These are phyloP conservation scores for Oncorhynchus masou DNA, from an alignment of 2,113 vertebrate species.

Conservation along the genomic window DNA sequence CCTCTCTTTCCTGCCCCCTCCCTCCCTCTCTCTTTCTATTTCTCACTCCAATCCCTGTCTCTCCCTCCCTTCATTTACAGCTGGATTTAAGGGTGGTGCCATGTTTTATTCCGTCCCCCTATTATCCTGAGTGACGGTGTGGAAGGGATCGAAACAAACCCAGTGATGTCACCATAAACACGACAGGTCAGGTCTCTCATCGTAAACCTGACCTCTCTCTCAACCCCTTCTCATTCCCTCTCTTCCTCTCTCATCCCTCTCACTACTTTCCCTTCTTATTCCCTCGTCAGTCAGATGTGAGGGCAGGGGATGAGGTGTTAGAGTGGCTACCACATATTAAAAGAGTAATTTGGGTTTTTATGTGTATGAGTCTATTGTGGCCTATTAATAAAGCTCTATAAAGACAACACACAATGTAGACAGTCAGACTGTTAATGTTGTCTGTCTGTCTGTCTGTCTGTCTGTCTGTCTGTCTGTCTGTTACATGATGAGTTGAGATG, in stretches of 20 bases:
- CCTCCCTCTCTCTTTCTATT: neutral
- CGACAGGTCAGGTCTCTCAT: constrained; percentile 48
- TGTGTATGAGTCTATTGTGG: neutral
- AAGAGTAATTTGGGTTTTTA: neutral
- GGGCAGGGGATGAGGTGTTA: constrained; percentile 27
- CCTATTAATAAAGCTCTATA: neutral
- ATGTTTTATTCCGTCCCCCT: constrained; percentile 60
- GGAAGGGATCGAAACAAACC: constrained; percentile 63
- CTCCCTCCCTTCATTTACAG: constrained; percentile 62
- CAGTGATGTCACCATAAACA: constrained; percentile 65
- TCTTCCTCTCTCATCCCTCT: constrained; percentile 48
- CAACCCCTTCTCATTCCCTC: constrained; percentile 29
- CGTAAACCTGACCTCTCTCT: constrained; percentile 55
- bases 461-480: no score
- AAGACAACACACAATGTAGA: neutral
- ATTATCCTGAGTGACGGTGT: constrained; percentile 66
- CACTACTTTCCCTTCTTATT: no score
- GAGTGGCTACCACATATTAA: neutral
- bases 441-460: no score
- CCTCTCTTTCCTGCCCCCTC: neutral
- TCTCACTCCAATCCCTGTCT: neutral
- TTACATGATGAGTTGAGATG: no score
- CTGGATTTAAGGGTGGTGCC: constrained; percentile 47
- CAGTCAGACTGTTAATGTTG: neutral
- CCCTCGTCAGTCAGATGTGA: constrained; percentile 33